A percentile compares a stretch with the other conserved stretches of the same genome.
These are phyloP conservation scores for Arctopsyche grandis DNA, from an alignment of 1,140 invertebrate species.

Conservation along the genomic window DNA sequence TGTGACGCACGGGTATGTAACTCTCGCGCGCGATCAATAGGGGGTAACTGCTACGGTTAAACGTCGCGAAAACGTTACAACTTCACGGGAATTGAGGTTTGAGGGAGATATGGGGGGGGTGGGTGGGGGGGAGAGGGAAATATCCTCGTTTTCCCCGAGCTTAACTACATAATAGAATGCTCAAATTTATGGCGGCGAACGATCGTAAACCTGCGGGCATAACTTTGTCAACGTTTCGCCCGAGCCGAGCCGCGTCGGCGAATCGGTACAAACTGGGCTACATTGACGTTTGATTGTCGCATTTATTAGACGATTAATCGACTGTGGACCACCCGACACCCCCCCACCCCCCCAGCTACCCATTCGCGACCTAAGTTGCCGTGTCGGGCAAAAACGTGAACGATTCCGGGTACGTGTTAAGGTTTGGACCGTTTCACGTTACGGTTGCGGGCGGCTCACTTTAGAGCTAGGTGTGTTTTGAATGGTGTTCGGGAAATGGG, in stretches of 20 bases:
- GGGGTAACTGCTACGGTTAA: background rate
- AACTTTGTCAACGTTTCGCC: conserved; percentile 38
- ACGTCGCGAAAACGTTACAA: conserved; percentile 33
- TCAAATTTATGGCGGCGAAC: conserved; percentile 33
- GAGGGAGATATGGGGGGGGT: too few species aligned
- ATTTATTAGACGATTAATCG: conserved; percentile 20
- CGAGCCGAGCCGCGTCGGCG: background rate
- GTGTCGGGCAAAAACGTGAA: background rate
- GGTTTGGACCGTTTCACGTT: background rate
- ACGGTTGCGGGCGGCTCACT: too few species aligned
- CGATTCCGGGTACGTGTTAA: background rate
- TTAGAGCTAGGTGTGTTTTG: too few species aligned
- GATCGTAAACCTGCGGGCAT: conserved; percentile 35
- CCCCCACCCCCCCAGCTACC: background rate
- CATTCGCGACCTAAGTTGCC: background rate
- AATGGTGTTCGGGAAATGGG: too few species aligned
- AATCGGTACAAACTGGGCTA: background rate
- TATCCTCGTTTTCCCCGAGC: conserved; percentile 25
- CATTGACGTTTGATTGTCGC: background rate
- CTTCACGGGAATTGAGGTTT: conserved; percentile 3
- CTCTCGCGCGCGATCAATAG: background rate
- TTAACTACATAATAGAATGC: conserved; percentile 43
- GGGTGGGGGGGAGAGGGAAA: conserved; percentile 9
- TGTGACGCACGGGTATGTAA: too few species aligned
- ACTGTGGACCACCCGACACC: background rate